Conservation (phyloP, 2,888 invertebrate species). For the Thera obeliscata region DNA sequence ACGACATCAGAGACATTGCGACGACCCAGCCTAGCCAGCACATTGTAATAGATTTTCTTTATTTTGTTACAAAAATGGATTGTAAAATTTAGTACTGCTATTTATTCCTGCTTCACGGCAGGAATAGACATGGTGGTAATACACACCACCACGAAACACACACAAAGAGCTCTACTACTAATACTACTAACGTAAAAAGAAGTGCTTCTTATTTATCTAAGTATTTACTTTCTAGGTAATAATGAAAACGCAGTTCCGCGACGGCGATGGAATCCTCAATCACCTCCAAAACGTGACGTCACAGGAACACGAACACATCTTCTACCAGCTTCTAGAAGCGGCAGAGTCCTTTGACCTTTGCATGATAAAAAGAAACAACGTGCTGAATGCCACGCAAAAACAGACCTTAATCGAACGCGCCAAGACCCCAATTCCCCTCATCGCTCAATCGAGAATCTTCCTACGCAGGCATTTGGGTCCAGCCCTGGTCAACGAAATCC, state of each 20-base stretch:
- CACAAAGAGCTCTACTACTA: too few relatives aligned
- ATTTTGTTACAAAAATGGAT: constrained; percentile 9
- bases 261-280: constrained; percentile 93
- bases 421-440: constrained; percentile 86
- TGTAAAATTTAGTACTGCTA: neutral
- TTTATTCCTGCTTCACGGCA: too few relatives aligned
- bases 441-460: constrained; percentile 86
- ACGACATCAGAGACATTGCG: constrained; percentile 66
- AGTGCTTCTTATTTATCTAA: neutral
- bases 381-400: constrained; percentile 87
- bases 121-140: too few relatives aligned
- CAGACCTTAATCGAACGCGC: constrained; percentile 86
- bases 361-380: constrained; percentile 90
- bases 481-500: constrained; percentile 81
- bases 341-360: constrained; percentile 91
- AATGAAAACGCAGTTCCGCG: constrained; percentile 92
- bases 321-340: constrained; percentile 88
- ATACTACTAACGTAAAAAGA: too few relatives aligned
- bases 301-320: constrained; percentile 79
- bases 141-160: too few relatives aligned
- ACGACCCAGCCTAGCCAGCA: constrained; percentile 76
- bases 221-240: constrained; percentile 82
- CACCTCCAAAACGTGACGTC: constrained; percentile 87
- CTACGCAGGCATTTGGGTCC: constrained; percentile 85
- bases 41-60: constrained; percentile 34